Conservation (phyloP, 2,888 invertebrate genomes). For the Ophraella communa region DNA sequence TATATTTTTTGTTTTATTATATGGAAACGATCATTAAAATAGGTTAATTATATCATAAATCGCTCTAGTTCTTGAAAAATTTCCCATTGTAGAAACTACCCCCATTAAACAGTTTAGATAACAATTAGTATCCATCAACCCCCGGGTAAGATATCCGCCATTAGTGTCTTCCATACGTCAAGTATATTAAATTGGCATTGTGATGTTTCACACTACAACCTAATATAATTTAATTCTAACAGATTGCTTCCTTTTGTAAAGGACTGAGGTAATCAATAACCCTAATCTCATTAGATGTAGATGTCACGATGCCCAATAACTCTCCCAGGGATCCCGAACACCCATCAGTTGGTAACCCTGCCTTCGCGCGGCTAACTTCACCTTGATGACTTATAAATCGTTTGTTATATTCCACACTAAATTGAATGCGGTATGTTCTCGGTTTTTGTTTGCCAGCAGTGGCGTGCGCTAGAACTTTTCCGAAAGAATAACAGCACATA, state of each 20-base stretch:
- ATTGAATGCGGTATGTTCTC: constrained; percentile 29
- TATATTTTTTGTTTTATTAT: neutral
- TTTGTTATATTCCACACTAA: constrained; percentile 37
- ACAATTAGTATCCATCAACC: constrained; percentile 36
- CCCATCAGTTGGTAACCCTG: constrained; percentile 42
- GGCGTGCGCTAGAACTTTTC: constrained; percentile 8
- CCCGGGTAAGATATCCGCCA: constrained; percentile 27
- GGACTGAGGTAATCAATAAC: constrained; percentile 48
- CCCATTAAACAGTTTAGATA: constrained; percentile 21
- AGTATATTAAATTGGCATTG: constrained; percentile 37
- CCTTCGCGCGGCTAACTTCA: constrained; percentile 14
- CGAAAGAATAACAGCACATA: too few species aligned
- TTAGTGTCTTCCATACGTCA: constrained; percentile 33
- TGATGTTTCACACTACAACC: constrained; percentile 32
- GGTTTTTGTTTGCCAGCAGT: constrained; percentile 16
- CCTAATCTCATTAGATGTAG: constrained; percentile 51
- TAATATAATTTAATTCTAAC: constrained; percentile 47
- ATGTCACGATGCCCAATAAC: constrained; percentile 49
- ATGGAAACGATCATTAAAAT: neutral
- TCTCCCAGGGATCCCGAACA: constrained; percentile 35
- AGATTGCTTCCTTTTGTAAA: constrained; percentile 44
- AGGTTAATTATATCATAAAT: neutral
- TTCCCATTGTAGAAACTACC: neutral
- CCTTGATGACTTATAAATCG: constrained; percentile 50
- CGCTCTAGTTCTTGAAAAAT: neutral